Base-by-base conservation (phyloP, 1,140 invertebrate genomes). In the Parapsyche elsis region DNA sequence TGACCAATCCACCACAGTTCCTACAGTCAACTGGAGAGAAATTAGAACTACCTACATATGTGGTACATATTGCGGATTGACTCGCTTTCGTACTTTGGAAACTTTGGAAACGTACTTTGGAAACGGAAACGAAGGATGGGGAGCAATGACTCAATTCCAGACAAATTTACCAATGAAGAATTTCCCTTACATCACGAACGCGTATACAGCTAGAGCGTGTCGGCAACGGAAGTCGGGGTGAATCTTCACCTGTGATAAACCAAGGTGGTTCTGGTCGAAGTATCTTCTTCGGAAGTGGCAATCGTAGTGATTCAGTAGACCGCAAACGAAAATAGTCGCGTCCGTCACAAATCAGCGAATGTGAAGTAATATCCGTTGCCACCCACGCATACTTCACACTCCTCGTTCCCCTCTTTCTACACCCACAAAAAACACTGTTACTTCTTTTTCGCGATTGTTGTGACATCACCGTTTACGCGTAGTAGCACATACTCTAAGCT, bases 361-460 rank as follows among this genome's bases (percentile, higher is more conserved):
- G 16, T 61, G 57, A 21, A 61, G 57, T 61, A 61, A 61, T 21
- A 61, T 61, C 57, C 57, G 57, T 61, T 61, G 14, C n/a, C 16
- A 16, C n/a, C 16, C 21, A 61, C 57, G 57, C 30, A 4, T 38
- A 38, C 30, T 38, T 38, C 2, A 38, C 30, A 38, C 30, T 7
- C 30, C 30, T 38, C 30, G 30, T 38, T 7, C 30, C 30, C 7
- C 57, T 19, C 57, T 19, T 61, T 19, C 21, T 21, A 9, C 57
- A 21, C 21, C 57, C 16, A 61, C 16, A 19, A 19, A 61, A 19
- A 9, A 19, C n/a, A 61, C 16, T 9, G 14, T 61, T 61, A 19
- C 21, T 21, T 19, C 57, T 16, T 19, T 19, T 61, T 61, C n/a
- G 9, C 21, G n/a, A 38, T 61, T 9, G 1, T 9, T 19, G 57